phyloP scores from a whole-genome alignment of 2,888 invertebrate genomes.

The Eupithecia insigniata region DNA sequence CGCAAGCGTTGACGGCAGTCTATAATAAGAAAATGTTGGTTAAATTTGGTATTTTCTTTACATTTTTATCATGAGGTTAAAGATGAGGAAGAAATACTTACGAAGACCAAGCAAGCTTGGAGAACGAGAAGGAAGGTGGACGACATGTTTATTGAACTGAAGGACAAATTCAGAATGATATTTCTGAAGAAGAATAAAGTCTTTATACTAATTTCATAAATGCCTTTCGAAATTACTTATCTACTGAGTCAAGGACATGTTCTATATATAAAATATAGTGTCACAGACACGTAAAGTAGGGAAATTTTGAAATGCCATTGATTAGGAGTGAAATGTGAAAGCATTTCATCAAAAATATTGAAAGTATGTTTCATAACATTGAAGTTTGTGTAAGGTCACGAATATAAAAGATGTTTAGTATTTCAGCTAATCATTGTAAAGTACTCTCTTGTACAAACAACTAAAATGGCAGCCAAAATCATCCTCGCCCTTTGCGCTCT shows the following conservation, averaged over 20 bases:
- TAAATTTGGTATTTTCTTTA: too few species aligned
- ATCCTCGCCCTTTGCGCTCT: constrained; percentile 8
- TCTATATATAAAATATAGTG: background rate
- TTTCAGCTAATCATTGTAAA: background rate
- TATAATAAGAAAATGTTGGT: background rate
- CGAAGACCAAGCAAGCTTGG: constrained; percentile 46
- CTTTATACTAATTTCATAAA: constrained; percentile 18
- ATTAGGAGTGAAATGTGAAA: constrained; percentile 9
- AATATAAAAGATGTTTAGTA: background rate
- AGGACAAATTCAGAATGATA: constrained; percentile 19
- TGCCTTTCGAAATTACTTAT: constrained; percentile 20
- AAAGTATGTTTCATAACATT: background rate
- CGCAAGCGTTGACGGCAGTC: constrained; percentile 10
- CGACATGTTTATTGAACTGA: constrained; percentile 37
- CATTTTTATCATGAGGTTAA: too few species aligned
- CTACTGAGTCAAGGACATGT: background rate
- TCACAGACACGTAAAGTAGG: constrained; percentile 10
- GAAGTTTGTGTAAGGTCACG: background rate
- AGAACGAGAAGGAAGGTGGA: constrained; percentile 26
- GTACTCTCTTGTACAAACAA: constrained; percentile 12
- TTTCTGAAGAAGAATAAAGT: background rate
- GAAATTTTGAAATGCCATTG: constrained; percentile 17
- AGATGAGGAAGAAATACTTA: constrained; percentile 34
- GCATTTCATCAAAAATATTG: constrained; percentile 3
- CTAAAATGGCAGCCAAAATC: constrained; percentile 15